phyloP scores from a whole-genome alignment of 2,797 vertebrate genomes.

The Sebastes kiyomatsui region DNA sequence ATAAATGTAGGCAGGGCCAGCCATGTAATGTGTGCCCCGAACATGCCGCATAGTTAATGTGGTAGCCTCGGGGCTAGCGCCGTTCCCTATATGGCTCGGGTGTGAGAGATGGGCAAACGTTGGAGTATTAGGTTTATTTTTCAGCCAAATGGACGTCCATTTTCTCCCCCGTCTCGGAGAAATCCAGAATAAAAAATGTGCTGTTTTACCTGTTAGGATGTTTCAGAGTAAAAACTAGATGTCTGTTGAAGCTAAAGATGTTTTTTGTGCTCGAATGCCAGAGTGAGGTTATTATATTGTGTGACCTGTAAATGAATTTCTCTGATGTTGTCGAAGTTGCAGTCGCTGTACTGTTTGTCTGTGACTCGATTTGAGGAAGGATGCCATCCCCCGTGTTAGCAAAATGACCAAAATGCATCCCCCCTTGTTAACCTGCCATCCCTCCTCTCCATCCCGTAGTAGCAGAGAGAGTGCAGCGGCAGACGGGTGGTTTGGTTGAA shows the following conservation, averaged over 20 bases:
- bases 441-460: no score
- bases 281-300: not conserved
- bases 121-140: conserved; percentile 38
- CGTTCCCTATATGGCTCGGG: not conserved
- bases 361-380: not conserved
- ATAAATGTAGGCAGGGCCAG: conserved; percentile 67
- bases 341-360: not conserved
- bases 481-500: no score
- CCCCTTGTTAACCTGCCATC: no score
- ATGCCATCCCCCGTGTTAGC: not conserved
- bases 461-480: no score
- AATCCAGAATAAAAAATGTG: not conserved
- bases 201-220: not conserved
- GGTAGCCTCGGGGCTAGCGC: conserved; percentile 32
- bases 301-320: not conserved
- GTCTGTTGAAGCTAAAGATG: not conserved
- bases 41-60: conserved; percentile 51
- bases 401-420: not conserved
- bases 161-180: not conserved
- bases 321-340: not conserved
- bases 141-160: conserved; percentile 3
- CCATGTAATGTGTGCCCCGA: conserved; percentile 68
- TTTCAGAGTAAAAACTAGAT: not conserved
- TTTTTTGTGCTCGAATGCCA: not conserved
- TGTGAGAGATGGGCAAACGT: conserved; percentile 29